phyloP scores from a whole-genome alignment of 2,797 vertebrate genomes.

The Taeniopygia guttata region DNA sequence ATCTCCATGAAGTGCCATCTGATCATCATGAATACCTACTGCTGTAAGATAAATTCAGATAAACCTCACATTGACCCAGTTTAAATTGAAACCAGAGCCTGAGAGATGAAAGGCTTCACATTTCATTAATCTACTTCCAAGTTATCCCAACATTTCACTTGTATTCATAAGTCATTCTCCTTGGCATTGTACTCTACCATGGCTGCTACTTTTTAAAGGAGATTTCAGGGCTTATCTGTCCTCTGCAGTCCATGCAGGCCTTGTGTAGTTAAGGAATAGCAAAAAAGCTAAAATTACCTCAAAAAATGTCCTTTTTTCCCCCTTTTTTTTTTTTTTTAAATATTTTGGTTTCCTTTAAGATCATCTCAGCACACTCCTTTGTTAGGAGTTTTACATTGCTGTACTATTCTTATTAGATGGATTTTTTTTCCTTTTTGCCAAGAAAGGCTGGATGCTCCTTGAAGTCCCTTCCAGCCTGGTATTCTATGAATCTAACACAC shows the following conservation, averaged over 20 bases:
- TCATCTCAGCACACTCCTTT: not conserved
- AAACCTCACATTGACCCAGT: not conserved
- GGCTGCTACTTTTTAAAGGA: not conserved
- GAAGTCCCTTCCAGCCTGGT: not conserved
- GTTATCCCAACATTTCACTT: not conserved
- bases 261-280: not conserved
- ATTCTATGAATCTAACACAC: not conserved
- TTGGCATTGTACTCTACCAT: not conserved
- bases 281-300: not conserved
- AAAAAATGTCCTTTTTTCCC: not conserved
- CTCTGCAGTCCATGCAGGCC: not conserved
- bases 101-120: not conserved
- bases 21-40: not conserved
- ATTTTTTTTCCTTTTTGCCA: not conserved
- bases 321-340: not conserved
- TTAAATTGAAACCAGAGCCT: not conserved
- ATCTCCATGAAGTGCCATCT: not conserved
- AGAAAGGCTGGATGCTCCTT: not conserved
- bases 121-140: not conserved
- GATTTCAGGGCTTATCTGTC: not conserved
- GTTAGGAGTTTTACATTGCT: not conserved
- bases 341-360: not conserved
- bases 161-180: not conserved
- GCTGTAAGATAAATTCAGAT: not conserved
- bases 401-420: not conserved